A percentile compares a stretch with the other conserved stretches of the same genome.
Conservation (phyloP, 2,888 invertebrate species). For the Ecdyonurus torrentis region DNA sequence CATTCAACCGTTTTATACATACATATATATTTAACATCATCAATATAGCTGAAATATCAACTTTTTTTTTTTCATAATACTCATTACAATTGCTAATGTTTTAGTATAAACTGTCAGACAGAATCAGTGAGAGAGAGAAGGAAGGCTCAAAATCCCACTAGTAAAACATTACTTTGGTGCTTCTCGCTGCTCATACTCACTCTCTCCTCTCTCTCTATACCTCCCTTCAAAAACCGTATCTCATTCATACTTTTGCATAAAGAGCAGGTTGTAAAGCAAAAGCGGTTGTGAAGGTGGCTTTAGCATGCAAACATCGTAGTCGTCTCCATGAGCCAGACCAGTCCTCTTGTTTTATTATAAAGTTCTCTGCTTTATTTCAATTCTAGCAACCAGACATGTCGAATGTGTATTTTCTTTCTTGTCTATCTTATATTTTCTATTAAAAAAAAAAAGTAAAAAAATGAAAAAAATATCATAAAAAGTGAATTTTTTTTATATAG, state of each 20-base stretch:
- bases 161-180: conserved; percentile 25
- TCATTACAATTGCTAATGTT: conserved; percentile 17
- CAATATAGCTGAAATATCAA: conserved; percentile 6
- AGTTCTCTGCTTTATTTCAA: too few species aligned
- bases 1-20: background rate
- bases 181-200: conserved; percentile 14
- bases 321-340: background rate
- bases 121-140: conserved; percentile 9
- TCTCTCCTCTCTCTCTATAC: conserved; percentile 5
- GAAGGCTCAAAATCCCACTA: conserved; percentile 24
- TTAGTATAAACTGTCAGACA: conserved; percentile 5
- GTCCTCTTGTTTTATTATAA: background rate
- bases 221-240: conserved; percentile 22
- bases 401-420: too few species aligned
- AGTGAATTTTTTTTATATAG: too few species aligned
- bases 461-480: too few species aligned
- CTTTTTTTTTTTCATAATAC: conserved; percentile 11
- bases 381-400: too few species aligned
- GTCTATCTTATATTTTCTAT: too few species aligned
- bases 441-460: too few species aligned
- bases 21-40: background rate
- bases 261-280: conserved; percentile 33
- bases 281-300: conserved; percentile 23
- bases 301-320: conserved; percentile 21
- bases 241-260: conserved; percentile 44